phyloP scores from a whole-genome alignment of 2,888 invertebrate genomes.

The Lobophora halterata region DNA sequence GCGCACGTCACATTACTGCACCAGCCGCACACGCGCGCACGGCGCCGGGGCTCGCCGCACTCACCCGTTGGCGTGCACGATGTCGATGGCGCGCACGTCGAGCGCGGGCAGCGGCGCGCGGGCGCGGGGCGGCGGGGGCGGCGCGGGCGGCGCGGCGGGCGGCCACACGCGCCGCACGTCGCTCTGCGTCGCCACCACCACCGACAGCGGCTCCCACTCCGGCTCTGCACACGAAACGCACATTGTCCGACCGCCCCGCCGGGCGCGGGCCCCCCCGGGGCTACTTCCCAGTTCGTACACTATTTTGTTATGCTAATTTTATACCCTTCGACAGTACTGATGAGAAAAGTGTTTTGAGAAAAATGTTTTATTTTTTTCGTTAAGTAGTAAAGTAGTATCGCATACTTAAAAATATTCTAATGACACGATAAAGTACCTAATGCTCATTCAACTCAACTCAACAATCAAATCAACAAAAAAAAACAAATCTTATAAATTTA shows the following conservation, averaged over 20 bases:
- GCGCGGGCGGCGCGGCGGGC: conserved; percentile 4
- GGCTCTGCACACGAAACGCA: conserved; percentile 78
- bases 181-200: conserved; percentile 85
- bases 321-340: no score
- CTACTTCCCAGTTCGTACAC: no score
- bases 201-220: conserved; percentile 79
- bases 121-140: conserved; percentile 17
- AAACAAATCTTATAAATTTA: no score
- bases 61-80: conserved; percentile 61
- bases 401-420: no score
- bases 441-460: no score
- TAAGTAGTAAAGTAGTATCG: no score
- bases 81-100: conserved; percentile 65
- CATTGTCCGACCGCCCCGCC: conserved; percentile 82
- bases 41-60: conserved; percentile 46
- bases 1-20: conserved; percentile 42
- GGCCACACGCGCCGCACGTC: conserved; percentile 82
- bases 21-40: conserved; percentile 40
- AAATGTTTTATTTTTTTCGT: no score
- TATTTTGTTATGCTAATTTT: no score
- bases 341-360: no score
- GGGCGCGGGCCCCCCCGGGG: conserved; percentile 83
- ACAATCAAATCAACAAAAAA: no score
- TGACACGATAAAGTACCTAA: no score
- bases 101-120: conserved; percentile 52